Evolutionary conservation across 2,797 vertebrate genomes (phyloP).

Genomic region (Tolypeutes matacus): DNA sequence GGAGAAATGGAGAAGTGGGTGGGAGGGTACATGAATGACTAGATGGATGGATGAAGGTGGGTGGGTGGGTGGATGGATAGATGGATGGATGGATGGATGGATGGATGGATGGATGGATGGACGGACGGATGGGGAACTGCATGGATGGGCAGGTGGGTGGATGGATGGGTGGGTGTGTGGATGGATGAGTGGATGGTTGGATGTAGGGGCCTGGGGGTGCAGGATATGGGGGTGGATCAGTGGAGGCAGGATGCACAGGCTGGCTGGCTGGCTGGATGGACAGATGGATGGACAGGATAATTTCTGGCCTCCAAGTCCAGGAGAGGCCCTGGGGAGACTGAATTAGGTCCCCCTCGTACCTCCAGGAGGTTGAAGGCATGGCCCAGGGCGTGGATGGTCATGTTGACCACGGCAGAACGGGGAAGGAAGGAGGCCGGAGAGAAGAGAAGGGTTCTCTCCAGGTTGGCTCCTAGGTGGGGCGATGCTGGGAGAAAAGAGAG

Average conservation of each 20-base stretch:
- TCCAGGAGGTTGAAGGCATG: constrained; percentile 92
- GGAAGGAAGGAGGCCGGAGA: constrained; percentile 93
- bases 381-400: constrained; percentile 91
- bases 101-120: too few relatives aligned
- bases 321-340: background rate
- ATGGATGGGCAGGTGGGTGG: too few relatives aligned
- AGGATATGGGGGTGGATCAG: too few relatives aligned
- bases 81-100: too few relatives aligned
- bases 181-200: too few relatives aligned
- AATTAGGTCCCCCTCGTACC: constrained; percentile 84
- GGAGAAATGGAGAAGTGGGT: too few relatives aligned
- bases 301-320: background rate
- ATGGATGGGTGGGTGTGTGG: background rate
- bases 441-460: constrained; percentile 92
- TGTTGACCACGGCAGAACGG: constrained; percentile 89
- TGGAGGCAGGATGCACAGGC: background rate
- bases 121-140: too few relatives aligned
- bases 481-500: constrained; percentile 58
- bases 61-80: background rate
- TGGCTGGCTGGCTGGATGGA: background rate
- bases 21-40: too few relatives aligned
- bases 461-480: constrained; percentile 90
- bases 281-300: background rate
- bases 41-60: too few relatives aligned
- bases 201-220: background rate